These are phyloP conservation scores for Drosophila eohydei DNA, from an alignment of 2,888 invertebrate genomes.

Conservation along the genomic window DNA sequence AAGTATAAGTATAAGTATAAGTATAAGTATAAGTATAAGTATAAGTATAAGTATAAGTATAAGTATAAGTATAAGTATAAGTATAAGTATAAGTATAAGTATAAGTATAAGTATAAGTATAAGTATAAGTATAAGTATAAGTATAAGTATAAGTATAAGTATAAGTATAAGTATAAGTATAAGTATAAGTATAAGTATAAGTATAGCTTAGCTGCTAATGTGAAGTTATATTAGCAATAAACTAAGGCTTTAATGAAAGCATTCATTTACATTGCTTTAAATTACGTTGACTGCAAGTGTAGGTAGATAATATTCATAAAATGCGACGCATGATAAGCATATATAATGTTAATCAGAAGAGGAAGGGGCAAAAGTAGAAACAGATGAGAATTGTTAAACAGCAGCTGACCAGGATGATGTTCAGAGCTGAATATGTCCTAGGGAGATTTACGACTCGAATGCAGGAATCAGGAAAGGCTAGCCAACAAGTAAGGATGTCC, in stretches of 20 bases:
- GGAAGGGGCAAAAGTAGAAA: not conserved
- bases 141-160: constrained; percentile 2
- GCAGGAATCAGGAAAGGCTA: constrained; percentile 34
- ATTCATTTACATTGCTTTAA: not conserved
- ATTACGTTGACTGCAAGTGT: not conserved
- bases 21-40: constrained; percentile 2
- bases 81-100: constrained; percentile 2
- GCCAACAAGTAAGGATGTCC: constrained; percentile 32
- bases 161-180: constrained; percentile 2
- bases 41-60: constrained; percentile 1
- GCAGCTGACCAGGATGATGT: constrained; percentile 32
- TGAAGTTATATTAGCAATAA: no score
- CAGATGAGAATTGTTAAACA: constrained; percentile 21
- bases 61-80: constrained; percentile 2
- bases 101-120: constrained; percentile 2
- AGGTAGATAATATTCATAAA: not conserved
- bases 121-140: constrained; percentile 3
- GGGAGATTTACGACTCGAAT: constrained; percentile 55
- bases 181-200: constrained; percentile 1
- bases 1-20: constrained; percentile 1
- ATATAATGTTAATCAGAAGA: constrained; percentile 7
- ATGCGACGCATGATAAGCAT: not conserved
- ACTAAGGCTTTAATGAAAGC: not conserved
- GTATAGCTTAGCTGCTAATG: not conserved
- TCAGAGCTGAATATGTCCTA: constrained; percentile 39